A percentile compares a stretch with the other conserved stretches of the same genome.
Evolutionary conservation across 2,888 invertebrate genomes (phyloP).

Genomic region (Lasiommata megera): DNA sequence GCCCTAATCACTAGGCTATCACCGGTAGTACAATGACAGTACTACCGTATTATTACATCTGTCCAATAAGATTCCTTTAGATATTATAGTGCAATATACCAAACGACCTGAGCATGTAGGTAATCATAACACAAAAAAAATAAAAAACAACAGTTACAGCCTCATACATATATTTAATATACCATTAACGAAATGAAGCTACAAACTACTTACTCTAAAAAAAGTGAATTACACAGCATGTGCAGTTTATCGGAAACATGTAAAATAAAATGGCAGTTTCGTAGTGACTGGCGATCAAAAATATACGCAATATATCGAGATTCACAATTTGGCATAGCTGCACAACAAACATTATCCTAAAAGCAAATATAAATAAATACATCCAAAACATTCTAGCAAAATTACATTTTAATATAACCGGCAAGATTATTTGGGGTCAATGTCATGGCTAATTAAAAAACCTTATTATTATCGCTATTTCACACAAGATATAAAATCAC

Average conservation of each 20-base stretch:
- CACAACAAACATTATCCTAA: not conserved
- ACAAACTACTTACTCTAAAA: slow-evolving; percentile 22
- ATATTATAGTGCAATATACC: too few relatives aligned
- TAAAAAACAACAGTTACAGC: slow-evolving; percentile 34
- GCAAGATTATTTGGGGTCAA: slow-evolving; percentile 15
- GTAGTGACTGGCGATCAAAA: not conserved
- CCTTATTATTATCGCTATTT: slow-evolving; percentile 19
- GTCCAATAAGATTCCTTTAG: too few relatives aligned
- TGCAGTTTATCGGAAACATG: slow-evolving; percentile 9
- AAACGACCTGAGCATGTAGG: too few relatives aligned
- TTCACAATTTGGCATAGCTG: not conserved
- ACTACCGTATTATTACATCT: too few relatives aligned
- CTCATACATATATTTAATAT: slow-evolving; percentile 59
- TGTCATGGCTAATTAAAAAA: slow-evolving; percentile 7
- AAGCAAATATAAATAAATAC: slow-evolving; percentile 2
- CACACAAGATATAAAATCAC: slow-evolving; percentile 31
- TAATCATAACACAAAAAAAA: too few relatives aligned
- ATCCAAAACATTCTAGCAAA: slow-evolving; percentile 1
- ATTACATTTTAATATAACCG: slow-evolving; percentile 2
- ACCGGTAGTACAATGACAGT: too few relatives aligned
- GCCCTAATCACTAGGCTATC: too few relatives aligned
- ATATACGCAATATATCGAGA: not conserved
- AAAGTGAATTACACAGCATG: slow-evolving; percentile 22
- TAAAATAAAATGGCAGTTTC: slow-evolving; percentile 1
- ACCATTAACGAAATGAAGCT: slow-evolving; percentile 62